Conservation (phyloP, 2,888 invertebrate genomes). For the Eremobia ochroleuca region DNA sequence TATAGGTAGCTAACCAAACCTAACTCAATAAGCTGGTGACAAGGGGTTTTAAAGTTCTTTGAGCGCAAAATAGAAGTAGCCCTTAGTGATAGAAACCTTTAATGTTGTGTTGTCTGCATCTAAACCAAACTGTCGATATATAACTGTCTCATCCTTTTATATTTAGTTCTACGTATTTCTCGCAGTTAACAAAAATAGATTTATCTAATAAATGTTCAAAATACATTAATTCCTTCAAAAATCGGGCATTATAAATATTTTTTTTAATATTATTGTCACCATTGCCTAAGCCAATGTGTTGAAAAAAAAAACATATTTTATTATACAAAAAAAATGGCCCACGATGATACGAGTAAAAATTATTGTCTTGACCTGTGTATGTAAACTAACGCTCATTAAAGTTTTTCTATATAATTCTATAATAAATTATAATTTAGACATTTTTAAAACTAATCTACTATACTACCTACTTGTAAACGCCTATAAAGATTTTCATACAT, state of each 20-base stretch:
- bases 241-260: constrained; percentile 36
- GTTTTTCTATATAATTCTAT: constrained; percentile 75
- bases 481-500: constrained; percentile 78
- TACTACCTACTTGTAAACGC: constrained; percentile 75
- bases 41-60: not conserved
- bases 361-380: constrained; percentile 59
- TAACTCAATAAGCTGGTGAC: not conserved
- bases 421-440: constrained; percentile 75
- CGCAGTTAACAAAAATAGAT: constrained; percentile 23
- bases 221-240: constrained; percentile 31
- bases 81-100: constrained; percentile 48
- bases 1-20: not conserved
- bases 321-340: constrained; percentile 49
- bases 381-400: constrained; percentile 70
- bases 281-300: constrained; percentile 42
- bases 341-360: constrained; percentile 35
- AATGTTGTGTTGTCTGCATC: constrained; percentile 53
- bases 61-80: constrained; percentile 43
- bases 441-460: constrained; percentile 76
- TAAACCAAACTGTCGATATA: constrained; percentile 61
- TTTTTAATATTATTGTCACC: constrained; percentile 25
- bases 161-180: constrained; percentile 43
- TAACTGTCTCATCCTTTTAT: constrained; percentile 45
- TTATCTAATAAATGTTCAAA: constrained; percentile 13
- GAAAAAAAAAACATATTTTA: constrained; percentile 52